These are phyloP conservation scores for Pitangus sulphuratus DNA, from an alignment of 2,797 vertebrate species.

Conservation along the genomic window DNA sequence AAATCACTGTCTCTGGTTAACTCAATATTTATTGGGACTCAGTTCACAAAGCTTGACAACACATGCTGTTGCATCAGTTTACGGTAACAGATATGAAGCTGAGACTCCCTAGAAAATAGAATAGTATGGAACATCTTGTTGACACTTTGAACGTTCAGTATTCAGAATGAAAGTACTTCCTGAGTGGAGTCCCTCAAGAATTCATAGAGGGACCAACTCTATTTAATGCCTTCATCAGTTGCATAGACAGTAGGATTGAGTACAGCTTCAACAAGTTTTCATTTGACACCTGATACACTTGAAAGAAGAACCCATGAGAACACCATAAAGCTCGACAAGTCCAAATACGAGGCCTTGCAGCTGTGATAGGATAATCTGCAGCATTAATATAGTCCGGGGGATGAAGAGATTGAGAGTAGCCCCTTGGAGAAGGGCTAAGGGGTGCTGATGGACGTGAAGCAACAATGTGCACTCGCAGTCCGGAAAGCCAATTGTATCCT, in stretches of 20 bases:
- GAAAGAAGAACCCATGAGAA: neutral
- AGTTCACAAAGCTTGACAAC: neutral
- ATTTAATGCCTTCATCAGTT: neutral
- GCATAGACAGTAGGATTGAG: rapidly evolving
- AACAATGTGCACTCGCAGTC: rapidly evolving
- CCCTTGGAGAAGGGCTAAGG: neutral
- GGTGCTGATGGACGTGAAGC: neutral
- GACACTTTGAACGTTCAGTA: rapidly evolving
- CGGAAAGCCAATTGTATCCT: neutral
- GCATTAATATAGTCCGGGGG: rapidly evolving
- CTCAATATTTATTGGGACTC: neutral
- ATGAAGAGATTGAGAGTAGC: neutral
- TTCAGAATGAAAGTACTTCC: neutral
- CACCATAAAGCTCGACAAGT: neutral
- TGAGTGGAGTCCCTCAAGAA: neutral
- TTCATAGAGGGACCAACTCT: rapidly evolving
- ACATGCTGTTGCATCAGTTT: neutral
- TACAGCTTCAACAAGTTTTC: neutral
- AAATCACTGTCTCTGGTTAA: neutral
- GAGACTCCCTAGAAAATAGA: neutral
- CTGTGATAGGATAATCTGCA: neutral
- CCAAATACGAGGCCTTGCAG: neutral
- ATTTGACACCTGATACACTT: rapidly evolving
- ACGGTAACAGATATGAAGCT: neutral
- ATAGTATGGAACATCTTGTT: neutral